A percentile compares a stretch with the other conserved stretches of the same genome.
These are phyloP conservation scores for Rhimphoctona megacephalus DNA, from an alignment of 2,888 invertebrate genomes.

Conservation along the genomic window DNA sequence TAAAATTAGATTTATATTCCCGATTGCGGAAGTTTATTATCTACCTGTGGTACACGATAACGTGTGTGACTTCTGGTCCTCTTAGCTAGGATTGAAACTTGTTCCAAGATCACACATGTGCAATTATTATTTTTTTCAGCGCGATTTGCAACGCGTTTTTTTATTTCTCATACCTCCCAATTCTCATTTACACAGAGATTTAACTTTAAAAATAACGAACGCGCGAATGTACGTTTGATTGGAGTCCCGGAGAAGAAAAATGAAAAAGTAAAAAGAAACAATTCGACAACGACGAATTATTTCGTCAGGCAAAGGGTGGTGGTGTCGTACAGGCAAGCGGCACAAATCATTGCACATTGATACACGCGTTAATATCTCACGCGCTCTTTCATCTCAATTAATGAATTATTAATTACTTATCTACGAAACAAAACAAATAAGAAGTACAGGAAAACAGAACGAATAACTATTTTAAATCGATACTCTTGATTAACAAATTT, in stretches of 20 bases:
- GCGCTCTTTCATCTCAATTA: conserved; percentile 29
- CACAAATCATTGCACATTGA: conserved; percentile 67
- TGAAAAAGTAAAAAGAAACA: neutral
- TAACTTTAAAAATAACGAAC: conserved; percentile 41
- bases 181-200: conserved; percentile 21
- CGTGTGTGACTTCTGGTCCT: conserved; percentile 30
- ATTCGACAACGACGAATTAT: conserved; percentile 23
- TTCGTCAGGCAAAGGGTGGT: conserved; percentile 54
- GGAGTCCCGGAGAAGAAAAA: neutral
- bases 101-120: conserved; percentile 28
- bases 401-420: conserved; percentile 41
- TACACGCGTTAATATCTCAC: conserved; percentile 48
- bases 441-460: conserved; percentile 7
- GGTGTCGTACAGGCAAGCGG: conserved; percentile 54
- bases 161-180: neutral
- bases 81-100: conserved; percentile 15
- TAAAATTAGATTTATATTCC: conserved; percentile 54
- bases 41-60: conserved; percentile 6
- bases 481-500: conserved; percentile 40
- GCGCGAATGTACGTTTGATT: conserved; percentile 19
- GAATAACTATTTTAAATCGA: conserved; percentile 46
- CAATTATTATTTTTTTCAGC: conserved; percentile 5
- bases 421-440: conserved; percentile 41
- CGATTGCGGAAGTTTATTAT: conserved; percentile 44
- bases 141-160: neutral